These are phyloP conservation scores for Eupeodes latifasciatus DNA, from an alignment of 2,888 invertebrate species.

Conservation along the genomic window DNA sequence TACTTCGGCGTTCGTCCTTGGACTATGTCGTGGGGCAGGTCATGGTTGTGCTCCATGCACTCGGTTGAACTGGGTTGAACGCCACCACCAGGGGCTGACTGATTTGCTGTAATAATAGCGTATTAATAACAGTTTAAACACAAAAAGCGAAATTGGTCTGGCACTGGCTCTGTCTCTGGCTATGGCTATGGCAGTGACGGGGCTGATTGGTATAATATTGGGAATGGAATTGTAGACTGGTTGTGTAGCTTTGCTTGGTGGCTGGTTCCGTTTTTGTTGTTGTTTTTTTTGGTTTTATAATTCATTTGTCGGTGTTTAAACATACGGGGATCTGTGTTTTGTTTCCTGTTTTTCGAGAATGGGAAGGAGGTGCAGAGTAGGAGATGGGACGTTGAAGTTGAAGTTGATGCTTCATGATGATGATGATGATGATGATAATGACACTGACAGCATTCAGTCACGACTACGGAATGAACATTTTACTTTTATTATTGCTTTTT, in stretches of 20 bases:
- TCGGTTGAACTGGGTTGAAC: conserved; percentile 71
- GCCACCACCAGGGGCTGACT: conserved; percentile 69
- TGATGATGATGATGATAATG: conserved; percentile 27
- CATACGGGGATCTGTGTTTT: conserved; percentile 34
- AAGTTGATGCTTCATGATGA: conserved; percentile 9
- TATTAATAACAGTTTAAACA: conserved; percentile 75
- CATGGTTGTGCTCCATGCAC: conserved; percentile 70
- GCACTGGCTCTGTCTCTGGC: conserved; percentile 26
- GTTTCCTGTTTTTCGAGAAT: conserved; percentile 46
- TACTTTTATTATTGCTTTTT: conserved; percentile 15
- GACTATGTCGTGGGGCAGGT: conserved; percentile 76
- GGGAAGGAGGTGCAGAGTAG: conserved; percentile 12
- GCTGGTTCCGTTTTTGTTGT: conserved; percentile 64
- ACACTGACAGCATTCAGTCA: conserved; percentile 70
- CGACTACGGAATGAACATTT: conserved; percentile 51
- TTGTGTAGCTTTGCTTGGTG: conserved; percentile 43
- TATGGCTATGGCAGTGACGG: neutral
- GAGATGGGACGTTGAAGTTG: neutral
- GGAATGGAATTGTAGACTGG: conserved; percentile 28
- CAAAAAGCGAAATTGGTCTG: conserved; percentile 62
- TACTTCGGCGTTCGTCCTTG: conserved; percentile 63
- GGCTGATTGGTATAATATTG: conserved; percentile 44
- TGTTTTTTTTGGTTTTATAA: neutral
- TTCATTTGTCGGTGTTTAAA: conserved; percentile 24
- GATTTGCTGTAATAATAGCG: conserved; percentile 75